Evolutionary conservation across 2,113 vertebrate species (phyloP).

Genomic region (Odocoileus hemionus): DNA sequence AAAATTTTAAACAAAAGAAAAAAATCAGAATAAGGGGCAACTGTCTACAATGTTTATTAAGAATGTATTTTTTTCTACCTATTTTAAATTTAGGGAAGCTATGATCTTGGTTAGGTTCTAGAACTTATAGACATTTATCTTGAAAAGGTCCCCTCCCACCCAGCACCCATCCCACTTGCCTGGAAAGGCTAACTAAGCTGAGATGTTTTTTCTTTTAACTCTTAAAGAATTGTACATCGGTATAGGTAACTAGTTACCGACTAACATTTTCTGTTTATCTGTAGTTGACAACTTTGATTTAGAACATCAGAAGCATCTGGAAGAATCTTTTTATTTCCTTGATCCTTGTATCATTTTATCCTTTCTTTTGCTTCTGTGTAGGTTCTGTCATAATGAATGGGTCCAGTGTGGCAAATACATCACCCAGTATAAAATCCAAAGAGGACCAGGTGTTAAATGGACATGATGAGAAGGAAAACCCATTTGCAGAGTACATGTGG

Average conservation of each 20-base stretch:
- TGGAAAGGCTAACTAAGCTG: background rate
- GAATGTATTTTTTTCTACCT: background rate
- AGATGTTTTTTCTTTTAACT: background rate
- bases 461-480: constrained; percentile 88
- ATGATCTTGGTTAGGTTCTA: background rate
- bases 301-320: background rate
- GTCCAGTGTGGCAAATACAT: constrained; percentile 86
- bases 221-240: background rate
- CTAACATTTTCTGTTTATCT: background rate
- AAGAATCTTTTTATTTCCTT: background rate
- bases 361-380: constrained; percentile 40
- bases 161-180: background rate
- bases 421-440: constrained; percentile 81
- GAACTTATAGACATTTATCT: background rate
- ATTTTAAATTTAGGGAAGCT: background rate
- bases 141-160: background rate
- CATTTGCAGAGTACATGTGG: constrained; percentile 99
- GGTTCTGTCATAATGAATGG: constrained; percentile 93
- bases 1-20: background rate
- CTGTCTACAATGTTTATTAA: background rate
- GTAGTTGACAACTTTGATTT: constrained; percentile 6
- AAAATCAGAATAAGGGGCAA: background rate
- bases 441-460: constrained; percentile 90
- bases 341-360: background rate
- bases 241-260: background rate